These are phyloP conservation scores for Phycodurus eques DNA, from an alignment of 2,113 vertebrate species.

Conservation along the genomic window DNA sequence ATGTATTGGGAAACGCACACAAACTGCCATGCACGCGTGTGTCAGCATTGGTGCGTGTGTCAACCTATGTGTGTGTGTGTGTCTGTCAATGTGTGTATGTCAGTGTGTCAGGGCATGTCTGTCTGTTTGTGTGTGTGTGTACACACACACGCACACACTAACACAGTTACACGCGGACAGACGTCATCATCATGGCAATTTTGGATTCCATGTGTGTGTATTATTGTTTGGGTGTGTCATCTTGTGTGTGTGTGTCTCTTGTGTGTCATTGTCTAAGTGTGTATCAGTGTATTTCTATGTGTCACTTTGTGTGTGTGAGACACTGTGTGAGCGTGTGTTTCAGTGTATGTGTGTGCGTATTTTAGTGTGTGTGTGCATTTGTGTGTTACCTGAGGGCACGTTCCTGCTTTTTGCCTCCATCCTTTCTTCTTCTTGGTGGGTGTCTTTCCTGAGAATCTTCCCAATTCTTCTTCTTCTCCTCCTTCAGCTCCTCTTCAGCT, in stretches of 20 bases:
- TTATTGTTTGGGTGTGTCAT: not conserved
- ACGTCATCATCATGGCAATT: too few relatives aligned
- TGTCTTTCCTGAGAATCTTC: constrained; percentile 39
- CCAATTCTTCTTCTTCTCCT: constrained; percentile 26
- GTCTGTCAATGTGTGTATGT: not conserved
- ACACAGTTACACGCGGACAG: too few relatives aligned
- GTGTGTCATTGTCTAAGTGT: too few relatives aligned
- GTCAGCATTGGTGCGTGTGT: not conserved
- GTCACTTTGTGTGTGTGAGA: constrained; percentile 5
- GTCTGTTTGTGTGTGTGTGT: too few relatives aligned
- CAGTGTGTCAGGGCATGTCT: too few relatives aligned
- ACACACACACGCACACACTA: too few relatives aligned
- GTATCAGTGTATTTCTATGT: not conserved
- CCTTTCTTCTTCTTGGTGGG: constrained; percentile 18
- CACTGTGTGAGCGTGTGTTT: constrained; percentile 12
- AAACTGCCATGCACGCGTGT: not conserved
- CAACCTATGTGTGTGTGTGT: not conserved
- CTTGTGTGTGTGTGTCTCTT: too few relatives aligned
- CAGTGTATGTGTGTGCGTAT: not conserved
- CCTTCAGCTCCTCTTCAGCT: constrained; percentile 18
- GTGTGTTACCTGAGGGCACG: constrained; percentile 71
- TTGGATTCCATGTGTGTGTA: too few relatives aligned
- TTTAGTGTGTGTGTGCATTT: constrained; percentile 4
- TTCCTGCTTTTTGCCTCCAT: constrained; percentile 76
- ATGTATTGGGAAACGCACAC: not conserved